Evolutionary conservation across 2,888 invertebrate species (phyloP), one percentile per base, ranked within the genome.

Genomic region (Busseola fusca): DNA sequence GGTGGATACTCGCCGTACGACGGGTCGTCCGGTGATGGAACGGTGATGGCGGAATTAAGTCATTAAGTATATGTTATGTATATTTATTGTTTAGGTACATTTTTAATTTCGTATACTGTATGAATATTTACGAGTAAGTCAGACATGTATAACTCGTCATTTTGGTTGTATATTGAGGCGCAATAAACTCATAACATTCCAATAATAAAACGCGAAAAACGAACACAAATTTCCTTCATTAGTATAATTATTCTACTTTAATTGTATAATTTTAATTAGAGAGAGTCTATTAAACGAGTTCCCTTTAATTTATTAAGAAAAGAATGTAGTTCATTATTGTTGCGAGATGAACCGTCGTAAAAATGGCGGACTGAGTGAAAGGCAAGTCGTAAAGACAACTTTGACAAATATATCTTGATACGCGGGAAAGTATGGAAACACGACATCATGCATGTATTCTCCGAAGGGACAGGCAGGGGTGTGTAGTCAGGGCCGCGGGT

Each of bases 201-300:
- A 37, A 69, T 65, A 6, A 37, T 25, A 56, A 45, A 80, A 63
- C 7, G 34, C 37, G 34, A 62, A 63, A 59, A 59, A 60, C 60
- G 52, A 64, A 63, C 63, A 50, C 54, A 70, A 63, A 72, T 72
- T 77, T 72, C 65, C 21, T 72, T 81, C 63, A 81, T 72, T 69
- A 69, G 56, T 40, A 59, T 69, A 25, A 64, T 56, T 45, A 81
- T 56, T 73, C n/a, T 59, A 74, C n/a, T 62, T 69, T 60, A 64
- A 69, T 62, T 45, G 34, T 60, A 45, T 57, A 30, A 58, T 52
- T 72, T 68, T 74, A 79, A 66, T 76, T 56, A 68, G 72, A 72
- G 76, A 81, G 72, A 79, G 65, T 69, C 27, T 30, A 65, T n/a
- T 50, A 63, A 72, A 72, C 80, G 37, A 60, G 78, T 78, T 70